Base-by-base conservation (phyloP, 2,888 invertebrate species). In the Ischnura elegans region DNA sequence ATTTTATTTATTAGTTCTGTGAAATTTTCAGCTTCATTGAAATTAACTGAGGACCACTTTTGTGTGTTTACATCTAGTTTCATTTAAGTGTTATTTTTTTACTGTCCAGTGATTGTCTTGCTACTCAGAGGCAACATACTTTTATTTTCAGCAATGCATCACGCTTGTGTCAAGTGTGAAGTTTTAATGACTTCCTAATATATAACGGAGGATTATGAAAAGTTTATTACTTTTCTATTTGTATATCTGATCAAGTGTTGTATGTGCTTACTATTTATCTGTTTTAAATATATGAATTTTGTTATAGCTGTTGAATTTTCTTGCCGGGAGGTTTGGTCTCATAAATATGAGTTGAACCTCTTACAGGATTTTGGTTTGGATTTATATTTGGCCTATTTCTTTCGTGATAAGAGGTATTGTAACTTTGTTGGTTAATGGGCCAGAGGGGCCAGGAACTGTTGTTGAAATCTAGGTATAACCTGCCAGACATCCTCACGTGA, bases 81-180 rank as follows among this genome's bases (percentile, higher is more conserved):
- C 36, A 8, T 76, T 76, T 36, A 2, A 6, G 13, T 76, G 25
- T 76, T 76, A 76, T 76, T 36, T 76, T 76, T 76, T 76, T 76
- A 76, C 76, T 76, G 29, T 13, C 76, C 36, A 3, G 36, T 13
- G 36, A 36, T 36, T 2, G 36, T 76, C 10, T 51, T 51, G 6
- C 76, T 76, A 13, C 76, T 25, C 36, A 8, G 13, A 36, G 36
- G 29, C 5, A 76, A 76, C 36, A 76, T 76, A 0, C 61, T 66
- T 66, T n/a, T 29, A 66, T 66, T 13, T 8, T 29, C 29, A 29
- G 29, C 66, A 66, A 29, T 29, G 66, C n/a, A 66, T 66, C 13
- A 29, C 29, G 29, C 66, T 76, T 76, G 76, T 76, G 76, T 76
- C 76, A 76, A 76, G 76, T 76, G 10, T 76, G 76, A 36, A 36